phyloP scores from a whole-genome alignment of 2,113 vertebrate species.

The Danionella cerebrum region DNA sequence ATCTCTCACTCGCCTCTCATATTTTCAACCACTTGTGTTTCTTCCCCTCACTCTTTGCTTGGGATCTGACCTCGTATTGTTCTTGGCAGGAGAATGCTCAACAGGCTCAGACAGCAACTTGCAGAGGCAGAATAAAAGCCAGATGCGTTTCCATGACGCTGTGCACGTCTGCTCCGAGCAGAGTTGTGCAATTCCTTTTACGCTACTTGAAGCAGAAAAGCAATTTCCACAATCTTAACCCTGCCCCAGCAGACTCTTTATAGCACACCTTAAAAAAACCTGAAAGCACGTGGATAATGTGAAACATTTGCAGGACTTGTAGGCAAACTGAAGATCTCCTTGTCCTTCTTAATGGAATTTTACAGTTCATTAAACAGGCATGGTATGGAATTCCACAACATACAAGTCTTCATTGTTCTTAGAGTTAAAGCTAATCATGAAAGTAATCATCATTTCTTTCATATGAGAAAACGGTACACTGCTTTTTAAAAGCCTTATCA shows the following conservation, averaged over 20 bases:
- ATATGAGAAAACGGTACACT: too few species aligned
- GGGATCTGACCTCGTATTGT: slow-evolving; percentile 24
- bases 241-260: slow-evolving; percentile 18
- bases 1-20: slow-evolving; percentile 14
- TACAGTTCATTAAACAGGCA: background rate
- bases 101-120: slow-evolving; percentile 33
- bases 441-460: too few species aligned
- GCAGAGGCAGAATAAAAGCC: slow-evolving; percentile 34
- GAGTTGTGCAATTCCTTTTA: slow-evolving; percentile 27
- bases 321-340: background rate
- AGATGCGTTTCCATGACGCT: slow-evolving; percentile 45
- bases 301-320: background rate
- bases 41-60: background rate
- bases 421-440: too few species aligned
- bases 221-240: slow-evolving; percentile 34
- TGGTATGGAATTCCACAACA: background rate
- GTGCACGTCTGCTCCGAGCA: slow-evolving; percentile 33
- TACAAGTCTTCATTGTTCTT: too few species aligned
- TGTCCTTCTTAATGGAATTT: background rate
- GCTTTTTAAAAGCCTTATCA: too few species aligned
- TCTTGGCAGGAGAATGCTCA: slow-evolving; percentile 26
- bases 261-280: slow-evolving; percentile 8
- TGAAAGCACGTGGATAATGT: background rate
- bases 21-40: slow-evolving; percentile 15
- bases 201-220: slow-evolving; percentile 17